Percentiles rank a stretch among this genome's conserved stretches.
These are phyloP conservation scores for Lypha dubia DNA, from an alignment of 2,888 invertebrate species.

Conservation along the genomic window DNA sequence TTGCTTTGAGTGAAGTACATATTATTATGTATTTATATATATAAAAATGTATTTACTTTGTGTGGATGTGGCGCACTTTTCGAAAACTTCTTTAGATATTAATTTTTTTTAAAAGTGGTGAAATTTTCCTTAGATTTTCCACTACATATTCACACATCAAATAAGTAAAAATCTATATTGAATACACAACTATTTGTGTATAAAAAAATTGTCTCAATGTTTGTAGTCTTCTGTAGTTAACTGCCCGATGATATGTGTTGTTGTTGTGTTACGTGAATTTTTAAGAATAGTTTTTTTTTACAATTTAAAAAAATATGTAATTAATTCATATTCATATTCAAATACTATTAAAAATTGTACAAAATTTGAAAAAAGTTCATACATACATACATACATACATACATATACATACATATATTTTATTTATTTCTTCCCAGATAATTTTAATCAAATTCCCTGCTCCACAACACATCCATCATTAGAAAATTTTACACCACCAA, in stretches of 20 bases:
- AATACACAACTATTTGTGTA: too few species aligned
- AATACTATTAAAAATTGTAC: background rate
- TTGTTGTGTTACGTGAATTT: background rate
- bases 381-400: background rate
- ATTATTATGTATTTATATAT: too few species aligned
- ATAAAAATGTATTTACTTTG: too few species aligned
- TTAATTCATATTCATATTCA: too few species aligned
- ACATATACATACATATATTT: background rate
- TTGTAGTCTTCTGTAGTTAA: background rate
- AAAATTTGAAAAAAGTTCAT: background rate
- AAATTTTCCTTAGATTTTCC: too few species aligned
- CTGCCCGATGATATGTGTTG: background rate
- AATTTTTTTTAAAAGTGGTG: too few species aligned
- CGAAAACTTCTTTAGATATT: too few species aligned
- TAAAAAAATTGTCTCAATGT: background rate
- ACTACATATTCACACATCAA: too few species aligned
- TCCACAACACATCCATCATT: slow-evolving; percentile 12
- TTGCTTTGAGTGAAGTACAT: too few species aligned
- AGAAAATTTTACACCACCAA: background rate
- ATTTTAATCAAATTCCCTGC: slow-evolving; percentile 5
- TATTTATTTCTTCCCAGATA: slow-evolving; percentile 48
- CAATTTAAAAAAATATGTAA: too few species aligned
- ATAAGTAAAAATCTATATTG: too few species aligned
- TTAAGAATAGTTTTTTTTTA: background rate
- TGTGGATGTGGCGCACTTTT: too few species aligned